These are phyloP conservation scores for Riparia riparia DNA, from an alignment of 2,113 vertebrate species.

Conservation along the genomic window DNA sequence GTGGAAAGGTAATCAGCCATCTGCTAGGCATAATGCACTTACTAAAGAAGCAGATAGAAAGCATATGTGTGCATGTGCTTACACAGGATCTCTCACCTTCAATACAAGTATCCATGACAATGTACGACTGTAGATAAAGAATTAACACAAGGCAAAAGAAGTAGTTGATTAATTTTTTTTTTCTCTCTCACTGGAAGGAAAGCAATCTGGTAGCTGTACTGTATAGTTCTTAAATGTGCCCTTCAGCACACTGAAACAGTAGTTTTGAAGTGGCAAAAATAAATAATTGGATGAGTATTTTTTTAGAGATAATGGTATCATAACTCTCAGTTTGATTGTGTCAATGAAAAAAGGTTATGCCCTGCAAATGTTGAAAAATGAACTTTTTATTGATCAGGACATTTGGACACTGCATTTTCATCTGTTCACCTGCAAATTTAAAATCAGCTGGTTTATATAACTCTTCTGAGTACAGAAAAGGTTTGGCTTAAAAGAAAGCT, in stretches of 20 bases:
- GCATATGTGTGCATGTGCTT: conserved; percentile 11
- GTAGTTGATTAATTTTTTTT: not conserved
- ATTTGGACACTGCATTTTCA: not conserved
- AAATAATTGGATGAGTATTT: not conserved
- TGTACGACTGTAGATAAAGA: not conserved
- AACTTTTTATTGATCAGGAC: not conserved
- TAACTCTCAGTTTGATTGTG: not conserved
- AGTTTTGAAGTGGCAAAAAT: not conserved
- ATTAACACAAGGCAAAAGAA: not conserved
- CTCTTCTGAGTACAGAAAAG: not conserved
- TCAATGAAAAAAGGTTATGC: not conserved
- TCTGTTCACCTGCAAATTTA: not conserved
- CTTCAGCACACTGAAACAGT: not conserved
- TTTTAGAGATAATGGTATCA: not conserved
- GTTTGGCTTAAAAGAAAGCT: not conserved
- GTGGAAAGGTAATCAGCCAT: conserved; percentile 49
- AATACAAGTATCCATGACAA: not conserved
- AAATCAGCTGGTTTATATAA: not conserved
- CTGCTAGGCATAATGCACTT: conserved; percentile 30
- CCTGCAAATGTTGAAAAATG: not conserved
- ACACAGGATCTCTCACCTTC: conserved; percentile 2
- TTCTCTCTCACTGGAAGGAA: not conserved
- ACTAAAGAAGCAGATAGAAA: not conserved
- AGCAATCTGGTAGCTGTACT: not conserved
- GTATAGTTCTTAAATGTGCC: not conserved